Percentiles rank a stretch among this genome's conserved stretches.
phyloP scores from a whole-genome alignment of 2,888 invertebrate species.

The Macrophya alboannulata region DNA sequence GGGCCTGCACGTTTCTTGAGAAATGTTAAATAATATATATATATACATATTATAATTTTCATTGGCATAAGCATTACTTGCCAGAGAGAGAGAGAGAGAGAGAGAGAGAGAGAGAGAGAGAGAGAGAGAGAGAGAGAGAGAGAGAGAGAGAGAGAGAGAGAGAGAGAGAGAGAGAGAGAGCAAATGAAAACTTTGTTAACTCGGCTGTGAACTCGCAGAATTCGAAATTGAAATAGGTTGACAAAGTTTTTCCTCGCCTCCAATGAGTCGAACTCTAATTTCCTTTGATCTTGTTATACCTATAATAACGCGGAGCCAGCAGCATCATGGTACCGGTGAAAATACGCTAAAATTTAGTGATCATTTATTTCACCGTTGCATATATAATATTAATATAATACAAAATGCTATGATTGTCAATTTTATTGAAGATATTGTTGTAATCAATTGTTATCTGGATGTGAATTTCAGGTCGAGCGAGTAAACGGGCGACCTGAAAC shows the following conservation, averaged over 20 bases:
- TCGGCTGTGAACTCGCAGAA: neutral
- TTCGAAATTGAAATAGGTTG: constrained; percentile 22
- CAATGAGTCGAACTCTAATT: neutral
- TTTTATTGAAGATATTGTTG: neutral
- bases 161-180: neutral
- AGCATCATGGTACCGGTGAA: neutral
- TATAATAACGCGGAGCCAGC: no score
- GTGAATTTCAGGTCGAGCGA: neutral
- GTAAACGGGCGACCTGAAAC: constrained; percentile 14
- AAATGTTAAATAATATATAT: constrained; percentile 40
- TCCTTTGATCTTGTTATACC: neutral
- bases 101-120: no score
- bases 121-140: neutral
- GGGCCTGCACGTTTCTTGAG: neutral
- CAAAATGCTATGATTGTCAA: neutral
- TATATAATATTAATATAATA: neutral
- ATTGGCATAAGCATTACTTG: constrained; percentile 12
- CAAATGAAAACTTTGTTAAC: constrained; percentile 39
- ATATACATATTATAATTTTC: constrained; percentile 32
- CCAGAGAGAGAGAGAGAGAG: neutral
- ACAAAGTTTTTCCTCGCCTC: constrained; percentile 34
- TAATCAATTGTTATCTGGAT: constrained; percentile 16
- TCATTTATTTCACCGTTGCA: neutral
- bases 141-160: neutral
- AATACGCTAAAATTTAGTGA: neutral